A percentile compares a stretch with the other conserved stretches of the same genome.
phyloP scores from a whole-genome alignment of 2,888 invertebrate species.

The Minunthozetes semirufus region DNA sequence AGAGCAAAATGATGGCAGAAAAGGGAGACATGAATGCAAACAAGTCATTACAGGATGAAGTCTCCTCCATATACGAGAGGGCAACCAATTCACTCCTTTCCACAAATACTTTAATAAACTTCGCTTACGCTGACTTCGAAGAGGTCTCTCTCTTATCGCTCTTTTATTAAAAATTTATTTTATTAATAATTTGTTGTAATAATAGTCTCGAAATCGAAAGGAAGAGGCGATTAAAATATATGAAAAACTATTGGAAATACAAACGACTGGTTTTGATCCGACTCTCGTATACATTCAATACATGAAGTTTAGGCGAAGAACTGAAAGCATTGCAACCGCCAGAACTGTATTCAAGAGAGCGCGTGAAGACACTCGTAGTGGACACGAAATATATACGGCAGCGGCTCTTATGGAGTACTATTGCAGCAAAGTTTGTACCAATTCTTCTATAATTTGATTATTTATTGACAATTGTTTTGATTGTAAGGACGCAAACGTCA shows the following conservation, averaged over 20 bases:
- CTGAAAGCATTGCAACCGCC: slow-evolving; percentile 96
- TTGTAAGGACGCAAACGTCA: slow-evolving; percentile 81
- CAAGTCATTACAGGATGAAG: slow-evolving; percentile 87
- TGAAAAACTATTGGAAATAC: slow-evolving; percentile 76
- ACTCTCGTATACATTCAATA: slow-evolving; percentile 95
- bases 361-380: slow-evolving; percentile 72
- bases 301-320: slow-evolving; percentile 95
- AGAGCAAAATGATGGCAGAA: slow-evolving; percentile 84
- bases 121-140: slow-evolving; percentile 98
- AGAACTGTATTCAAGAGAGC: slow-evolving; percentile 89
- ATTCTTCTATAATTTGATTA: slow-evolving; percentile 40
- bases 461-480: background rate
- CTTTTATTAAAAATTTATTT: background rate
- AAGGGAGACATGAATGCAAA: slow-evolving; percentile 93
- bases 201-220: slow-evolving; percentile 66
- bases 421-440: slow-evolving; percentile 67
- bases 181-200: background rate
- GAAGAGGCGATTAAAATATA: slow-evolving; percentile 96
- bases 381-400: slow-evolving; percentile 90
- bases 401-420: slow-evolving; percentile 99
- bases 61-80: slow-evolving; percentile 86
- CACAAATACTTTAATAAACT: slow-evolving; percentile 86
- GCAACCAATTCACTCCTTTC: slow-evolving; percentile 82
- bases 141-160: slow-evolving; percentile 56
- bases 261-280: slow-evolving; percentile 65